These are phyloP conservation scores for Watsonalla binaria DNA, from an alignment of 2,888 invertebrate species.

Conservation along the genomic window DNA sequence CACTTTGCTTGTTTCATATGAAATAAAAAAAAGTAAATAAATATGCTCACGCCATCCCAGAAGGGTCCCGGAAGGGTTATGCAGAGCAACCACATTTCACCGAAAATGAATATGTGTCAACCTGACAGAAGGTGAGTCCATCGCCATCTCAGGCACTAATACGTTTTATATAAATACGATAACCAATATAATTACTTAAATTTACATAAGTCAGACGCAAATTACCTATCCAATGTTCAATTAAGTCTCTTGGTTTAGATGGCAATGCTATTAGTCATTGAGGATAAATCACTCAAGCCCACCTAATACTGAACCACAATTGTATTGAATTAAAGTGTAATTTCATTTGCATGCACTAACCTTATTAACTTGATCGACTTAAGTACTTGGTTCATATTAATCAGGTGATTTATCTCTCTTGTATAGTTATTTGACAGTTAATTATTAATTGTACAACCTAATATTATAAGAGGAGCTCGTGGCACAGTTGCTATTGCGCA, in stretches of 20 bases:
- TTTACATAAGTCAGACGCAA: not conserved
- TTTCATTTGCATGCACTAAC: not conserved
- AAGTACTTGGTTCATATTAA: not conserved
- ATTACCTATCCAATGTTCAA: not conserved
- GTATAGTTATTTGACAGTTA: too few species aligned
- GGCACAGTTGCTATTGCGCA: too few species aligned
- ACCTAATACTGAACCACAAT: not conserved
- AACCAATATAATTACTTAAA: not conserved
- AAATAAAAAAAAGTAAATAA: too few species aligned
- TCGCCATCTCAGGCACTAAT: too few species aligned
- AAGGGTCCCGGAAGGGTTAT: too few species aligned
- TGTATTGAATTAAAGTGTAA: not conserved
- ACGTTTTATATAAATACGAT: not conserved
- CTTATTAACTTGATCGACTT: not conserved
- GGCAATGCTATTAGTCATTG: not conserved
- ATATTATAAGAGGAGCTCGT: too few species aligned
- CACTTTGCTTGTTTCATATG: too few species aligned
- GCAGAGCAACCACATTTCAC: too few species aligned
- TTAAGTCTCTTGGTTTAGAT: not conserved
- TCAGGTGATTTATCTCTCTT: not conserved
- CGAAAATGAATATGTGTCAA: too few species aligned
- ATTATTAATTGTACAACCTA: too few species aligned
- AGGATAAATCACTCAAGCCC: not conserved
- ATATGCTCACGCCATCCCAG: too few species aligned
- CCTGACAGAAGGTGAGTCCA: too few species aligned